These are phyloP conservation scores for Xenopus petersii DNA, from an alignment of 2,797 vertebrate species.

Conservation along the genomic window DNA sequence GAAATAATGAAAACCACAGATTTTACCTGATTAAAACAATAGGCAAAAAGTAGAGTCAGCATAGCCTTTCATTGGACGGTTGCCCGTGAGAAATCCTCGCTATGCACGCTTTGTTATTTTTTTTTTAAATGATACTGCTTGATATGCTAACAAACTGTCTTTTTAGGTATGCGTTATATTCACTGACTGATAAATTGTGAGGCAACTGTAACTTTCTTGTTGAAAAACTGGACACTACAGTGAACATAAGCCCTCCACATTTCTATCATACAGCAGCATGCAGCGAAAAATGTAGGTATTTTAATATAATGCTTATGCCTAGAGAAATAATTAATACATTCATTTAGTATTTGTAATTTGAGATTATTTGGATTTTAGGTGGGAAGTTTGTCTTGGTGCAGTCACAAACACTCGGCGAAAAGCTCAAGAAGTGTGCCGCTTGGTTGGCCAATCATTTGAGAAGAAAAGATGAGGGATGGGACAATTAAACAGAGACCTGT, in stretches of 20 bases:
- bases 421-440: slow-evolving; percentile 76
- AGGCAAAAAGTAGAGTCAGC: no score
- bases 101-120: no score
- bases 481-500: slow-evolving; percentile 57
- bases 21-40: no score
- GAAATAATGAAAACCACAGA: no score
- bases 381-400: slow-evolving; percentile 76
- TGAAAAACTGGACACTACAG: slow-evolving; percentile 86
- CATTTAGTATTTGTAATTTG: neutral
- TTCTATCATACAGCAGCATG: slow-evolving; percentile 81
- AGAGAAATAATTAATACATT: neutral
- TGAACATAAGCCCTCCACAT: slow-evolving; percentile 72
- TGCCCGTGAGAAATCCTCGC: no score
- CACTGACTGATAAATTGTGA: slow-evolving; percentile 84
- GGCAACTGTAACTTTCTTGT: slow-evolving; percentile 73
- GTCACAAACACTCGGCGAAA: slow-evolving; percentile 81
- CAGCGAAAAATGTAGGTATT: slow-evolving; percentile 75
- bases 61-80: no score
- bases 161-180: slow-evolving; percentile 77
- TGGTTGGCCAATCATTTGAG: slow-evolving; percentile 83
- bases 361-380: slow-evolving; percentile 50
- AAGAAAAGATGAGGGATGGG: slow-evolving; percentile 87
- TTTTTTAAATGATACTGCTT: no score
- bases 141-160: no score
- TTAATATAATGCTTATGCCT: neutral